These are phyloP conservation scores for Myripristis murdjan DNA, from an alignment of 2,797 vertebrate genomes.

Conservation along the genomic window DNA sequence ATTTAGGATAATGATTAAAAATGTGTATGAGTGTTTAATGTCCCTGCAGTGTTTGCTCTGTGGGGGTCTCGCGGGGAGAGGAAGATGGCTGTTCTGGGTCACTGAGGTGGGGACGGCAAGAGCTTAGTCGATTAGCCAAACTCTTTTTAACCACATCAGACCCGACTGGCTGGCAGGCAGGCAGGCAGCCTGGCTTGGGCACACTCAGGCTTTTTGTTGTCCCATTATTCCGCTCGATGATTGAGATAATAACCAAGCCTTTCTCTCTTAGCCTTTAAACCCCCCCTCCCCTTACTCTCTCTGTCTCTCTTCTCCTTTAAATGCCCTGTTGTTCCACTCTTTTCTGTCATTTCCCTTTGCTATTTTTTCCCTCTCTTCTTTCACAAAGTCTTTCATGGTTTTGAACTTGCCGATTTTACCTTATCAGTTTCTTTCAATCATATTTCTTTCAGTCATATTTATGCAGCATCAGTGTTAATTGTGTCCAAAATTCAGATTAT, in stretches of 20 bases:
- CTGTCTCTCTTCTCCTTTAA: conserved; percentile 79
- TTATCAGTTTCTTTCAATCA: conserved; percentile 2
- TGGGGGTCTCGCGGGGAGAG: conserved; percentile 75
- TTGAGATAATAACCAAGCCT: conserved; percentile 87
- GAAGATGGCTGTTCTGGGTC: conserved; percentile 86
- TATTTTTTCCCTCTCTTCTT: conserved; percentile 61
- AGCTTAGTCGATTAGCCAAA: conserved; percentile 85
- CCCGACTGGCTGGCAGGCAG: conserved; percentile 52
- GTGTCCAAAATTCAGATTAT: conserved; percentile 1
- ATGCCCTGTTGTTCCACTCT: conserved; percentile 77
- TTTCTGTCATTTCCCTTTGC: conserved; percentile 60
- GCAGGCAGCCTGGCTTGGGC: conserved; percentile 56
- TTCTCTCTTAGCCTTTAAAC: conserved; percentile 74
- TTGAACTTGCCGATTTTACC: conserved; percentile 22
- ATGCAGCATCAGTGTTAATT: not conserved
- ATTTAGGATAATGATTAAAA: conserved; percentile 85
- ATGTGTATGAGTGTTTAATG: conserved; percentile 85
- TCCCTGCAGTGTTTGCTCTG: conserved; percentile 83
- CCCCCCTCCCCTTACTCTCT: conserved; percentile 59
- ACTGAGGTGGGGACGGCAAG: conserved; percentile 78
- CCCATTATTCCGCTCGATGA: conserved; percentile 89
- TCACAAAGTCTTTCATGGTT: conserved; percentile 68
- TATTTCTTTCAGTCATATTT: not conserved
- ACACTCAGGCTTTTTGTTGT: conserved; percentile 84
- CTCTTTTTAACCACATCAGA: conserved; percentile 78